Percentiles rank a stretch among this genome's conserved stretches.
Evolutionary conservation across 2,888 invertebrate genomes (phyloP).

Genomic region (Alloplasta piceator): DNA sequence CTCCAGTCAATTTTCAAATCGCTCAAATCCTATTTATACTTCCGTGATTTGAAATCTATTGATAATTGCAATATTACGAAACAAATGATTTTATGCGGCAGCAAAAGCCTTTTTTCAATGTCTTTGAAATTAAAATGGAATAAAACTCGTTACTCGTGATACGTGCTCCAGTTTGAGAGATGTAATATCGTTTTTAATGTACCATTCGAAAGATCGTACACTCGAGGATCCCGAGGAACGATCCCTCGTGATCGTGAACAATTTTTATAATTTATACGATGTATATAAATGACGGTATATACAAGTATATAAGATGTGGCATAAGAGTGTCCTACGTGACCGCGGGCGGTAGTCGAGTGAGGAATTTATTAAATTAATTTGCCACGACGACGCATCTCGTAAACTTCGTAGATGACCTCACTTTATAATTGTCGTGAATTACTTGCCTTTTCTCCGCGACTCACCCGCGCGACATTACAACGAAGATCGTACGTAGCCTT

Average conservation of each 20-base stretch:
- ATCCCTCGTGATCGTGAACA: background rate
- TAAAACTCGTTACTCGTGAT: too few relatives aligned
- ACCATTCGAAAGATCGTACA: too few relatives aligned
- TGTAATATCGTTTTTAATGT: too few relatives aligned
- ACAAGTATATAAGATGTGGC: background rate
- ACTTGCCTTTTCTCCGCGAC: slow-evolving; percentile 68
- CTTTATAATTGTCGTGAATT: slow-evolving; percentile 82
- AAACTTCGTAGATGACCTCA: slow-evolving; percentile 83
- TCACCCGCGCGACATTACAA: slow-evolving; percentile 17
- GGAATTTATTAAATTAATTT: slow-evolving; percentile 83
- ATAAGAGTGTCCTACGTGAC: slow-evolving; percentile 45
- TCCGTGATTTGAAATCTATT: too few relatives aligned
- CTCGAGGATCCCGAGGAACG: slow-evolving; percentile 17
- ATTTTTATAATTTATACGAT: slow-evolving; percentile 39
- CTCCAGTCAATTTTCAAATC: too few relatives aligned
- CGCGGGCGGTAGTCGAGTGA: slow-evolving; percentile 75
- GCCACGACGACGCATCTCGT: slow-evolving; percentile 82
- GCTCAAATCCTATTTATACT: too few relatives aligned
- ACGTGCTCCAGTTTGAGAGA: too few relatives aligned
- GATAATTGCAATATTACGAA: too few relatives aligned
- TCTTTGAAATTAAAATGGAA: too few relatives aligned
- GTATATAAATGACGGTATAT: slow-evolving; percentile 1
- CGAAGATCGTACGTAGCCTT: too few relatives aligned
- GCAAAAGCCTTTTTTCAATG: too few relatives aligned
- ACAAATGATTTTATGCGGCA: too few relatives aligned